Evolutionary conservation across 2,113 vertebrate genomes (phyloP), one percentile per base, ranked within the genome.

Genomic region (Microtus montanus): DNA sequence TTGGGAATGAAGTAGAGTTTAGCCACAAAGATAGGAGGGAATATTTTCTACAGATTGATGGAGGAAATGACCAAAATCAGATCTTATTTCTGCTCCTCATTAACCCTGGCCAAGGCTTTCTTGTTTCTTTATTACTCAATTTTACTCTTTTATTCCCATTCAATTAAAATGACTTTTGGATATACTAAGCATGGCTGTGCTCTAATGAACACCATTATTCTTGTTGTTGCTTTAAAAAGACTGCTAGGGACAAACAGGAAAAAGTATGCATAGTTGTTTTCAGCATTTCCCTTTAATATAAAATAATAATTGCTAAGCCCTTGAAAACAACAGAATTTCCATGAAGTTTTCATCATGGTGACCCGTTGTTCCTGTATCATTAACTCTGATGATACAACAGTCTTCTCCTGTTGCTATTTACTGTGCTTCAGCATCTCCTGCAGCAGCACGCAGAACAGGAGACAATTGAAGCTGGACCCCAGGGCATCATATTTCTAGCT

Each of bases 101-200:
- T 95, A 92, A 91, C 88, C n/a, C n/a, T 79, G 58, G 24, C 5
- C 13, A 30, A 89, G 68, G 2, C 11, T 83, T 19, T 30, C 7
- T 85, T 19, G 7, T 38, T 96, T 83, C 14, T 91, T 93, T 93
- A 66, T 95, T 92, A 94, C 22, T 93, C 64, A 84, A 79, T 94
- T 93, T 95, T 41, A n/a, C 10, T 94, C 15, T 35, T 63, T 85
- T 68, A 52, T 33, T 7, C 15, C 7, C 15, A 92, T 66, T 94
- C 94, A 61, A 88, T 92, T 95, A 93, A 93, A 96, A 77, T 96
- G 82, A 95, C 58, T 94, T 94, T 79, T 28, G 61, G 90, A 79
- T 77, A 33, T 83, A 83, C 66, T 83, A 88, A 92, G 20, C 49
- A 82, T 88, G 92, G 30, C 74, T 90, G 13, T 87, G 78, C 80